Conservation (phyloP, 2,113 vertebrate genomes). For the Datnioides undecimradiatus region DNA sequence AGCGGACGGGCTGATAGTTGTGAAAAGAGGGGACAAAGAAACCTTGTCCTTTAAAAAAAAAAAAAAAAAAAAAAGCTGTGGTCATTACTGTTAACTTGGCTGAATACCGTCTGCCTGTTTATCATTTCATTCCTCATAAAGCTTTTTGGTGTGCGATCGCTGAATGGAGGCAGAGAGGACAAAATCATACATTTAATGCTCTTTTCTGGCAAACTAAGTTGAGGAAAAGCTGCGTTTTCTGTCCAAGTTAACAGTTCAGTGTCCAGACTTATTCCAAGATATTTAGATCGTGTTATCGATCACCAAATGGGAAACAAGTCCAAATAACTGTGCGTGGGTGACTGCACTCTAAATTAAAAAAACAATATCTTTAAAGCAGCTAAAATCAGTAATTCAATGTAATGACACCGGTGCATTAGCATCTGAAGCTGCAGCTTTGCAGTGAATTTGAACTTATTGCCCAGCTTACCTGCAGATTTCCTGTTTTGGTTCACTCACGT, state of each 20-base stretch:
- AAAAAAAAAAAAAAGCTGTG: slow-evolving; percentile 32
- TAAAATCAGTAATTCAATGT: background rate
- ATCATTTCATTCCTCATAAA: slow-evolving; percentile 44
- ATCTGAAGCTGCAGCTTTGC: background rate
- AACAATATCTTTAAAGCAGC: background rate
- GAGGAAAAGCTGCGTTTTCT: background rate
- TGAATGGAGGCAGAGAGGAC: slow-evolving; percentile 29
- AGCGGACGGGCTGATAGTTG: slow-evolving; percentile 42
- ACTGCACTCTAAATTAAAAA: background rate
- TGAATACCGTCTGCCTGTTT: slow-evolving; percentile 43
- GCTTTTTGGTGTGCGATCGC: slow-evolving; percentile 23
- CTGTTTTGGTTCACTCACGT: too few relatives aligned
- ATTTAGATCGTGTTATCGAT: background rate
- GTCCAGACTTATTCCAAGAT: background rate
- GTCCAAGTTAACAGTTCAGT: background rate
- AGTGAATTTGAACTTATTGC: background rate
- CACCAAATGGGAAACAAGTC: too few relatives aligned
- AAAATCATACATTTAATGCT: background rate
- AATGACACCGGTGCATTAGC: background rate
- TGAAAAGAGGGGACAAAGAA: slow-evolving; percentile 26
- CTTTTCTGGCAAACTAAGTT: slow-evolving; percentile 1
- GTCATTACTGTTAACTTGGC: slow-evolving; percentile 31
- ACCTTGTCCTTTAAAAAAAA: slow-evolving; percentile 33
- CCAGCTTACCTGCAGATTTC: too few relatives aligned
- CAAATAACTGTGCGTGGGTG: too few relatives aligned